Conservation (phyloP, 1,140 invertebrate species). For the Pomacea maculata region DNA sequence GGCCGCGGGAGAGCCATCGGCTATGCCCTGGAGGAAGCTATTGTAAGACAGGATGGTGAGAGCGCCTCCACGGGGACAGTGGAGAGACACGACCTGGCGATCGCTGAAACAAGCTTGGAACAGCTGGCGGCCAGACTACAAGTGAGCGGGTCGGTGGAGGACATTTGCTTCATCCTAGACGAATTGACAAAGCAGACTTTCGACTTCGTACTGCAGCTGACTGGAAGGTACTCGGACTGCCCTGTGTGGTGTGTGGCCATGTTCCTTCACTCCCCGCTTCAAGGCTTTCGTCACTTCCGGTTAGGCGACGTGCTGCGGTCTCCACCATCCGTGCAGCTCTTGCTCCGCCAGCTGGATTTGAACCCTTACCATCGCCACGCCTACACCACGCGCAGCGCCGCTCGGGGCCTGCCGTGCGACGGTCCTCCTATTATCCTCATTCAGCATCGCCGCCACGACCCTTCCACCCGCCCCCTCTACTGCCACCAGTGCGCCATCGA, state of each 20-base stretch:
- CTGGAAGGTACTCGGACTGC: not conserved
- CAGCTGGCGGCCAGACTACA: not conserved
- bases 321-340: constrained; percentile 20
- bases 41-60: not conserved
- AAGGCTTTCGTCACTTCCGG: constrained; percentile 11
- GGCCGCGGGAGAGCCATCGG: constrained; percentile 6
- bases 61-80: not conserved
- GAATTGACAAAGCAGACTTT: constrained; percentile 18
- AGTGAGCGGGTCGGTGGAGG: not conserved
- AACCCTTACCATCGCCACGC: not conserved
- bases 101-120: not conserved
- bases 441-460: constrained; percentile 7
- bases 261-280: constrained; percentile 1
- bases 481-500: constrained; percentile 10
- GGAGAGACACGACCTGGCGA: constrained; percentile 14
- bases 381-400: constrained; percentile 16
- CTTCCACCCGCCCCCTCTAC: not conserved
- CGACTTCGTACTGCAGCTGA: constrained; percentile 7
- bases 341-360: constrained; percentile 13
- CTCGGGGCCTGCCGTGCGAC: constrained; percentile 14
- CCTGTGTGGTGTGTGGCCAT: constrained; percentile 18
- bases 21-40: constrained; percentile 15
- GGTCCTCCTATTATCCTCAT: constrained; percentile 15
- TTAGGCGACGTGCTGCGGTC: constrained; percentile 16
- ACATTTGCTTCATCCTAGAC: constrained; percentile 7